Evolutionary conservation across 2,113 vertebrate species (phyloP).

Genomic region (Chaenocephalus aceratus): DNA sequence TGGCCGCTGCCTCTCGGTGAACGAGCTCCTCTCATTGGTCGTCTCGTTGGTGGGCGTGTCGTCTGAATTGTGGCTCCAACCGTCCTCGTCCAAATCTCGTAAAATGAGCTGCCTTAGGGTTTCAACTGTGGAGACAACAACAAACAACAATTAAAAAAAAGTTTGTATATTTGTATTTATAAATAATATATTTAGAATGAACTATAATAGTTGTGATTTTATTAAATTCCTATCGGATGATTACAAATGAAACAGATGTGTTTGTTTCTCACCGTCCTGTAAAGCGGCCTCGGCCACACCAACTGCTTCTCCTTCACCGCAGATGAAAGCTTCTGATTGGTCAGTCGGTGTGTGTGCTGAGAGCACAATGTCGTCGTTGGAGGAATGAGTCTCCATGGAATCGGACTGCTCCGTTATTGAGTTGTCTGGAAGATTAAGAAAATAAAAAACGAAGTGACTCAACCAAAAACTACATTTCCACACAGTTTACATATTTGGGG

Average conservation of each 20-base stretch:
- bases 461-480: background rate
- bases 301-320: background rate
- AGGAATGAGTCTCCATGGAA: constrained; percentile 59
- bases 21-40: constrained; percentile 59
- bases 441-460: background rate
- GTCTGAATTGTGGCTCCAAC: constrained; percentile 79
- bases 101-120: constrained; percentile 80
- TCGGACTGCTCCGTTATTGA: constrained; percentile 57
- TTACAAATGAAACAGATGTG: too few species aligned
- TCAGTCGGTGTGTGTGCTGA: constrained; percentile 35
- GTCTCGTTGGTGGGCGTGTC: constrained; percentile 82
- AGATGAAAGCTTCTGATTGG: constrained; percentile 51
- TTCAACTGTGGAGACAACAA: constrained; percentile 69
- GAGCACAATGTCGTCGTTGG: constrained; percentile 54
- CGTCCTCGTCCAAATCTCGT: constrained; percentile 73
- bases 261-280: constrained; percentile 75
- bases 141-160: background rate
- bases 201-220: too few species aligned
- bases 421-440: constrained; percentile 54
- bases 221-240: background rate
- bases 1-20: constrained; percentile 32
- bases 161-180: too few species aligned
- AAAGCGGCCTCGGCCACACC: constrained; percentile 82
- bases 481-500: background rate
- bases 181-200: too few species aligned